These are phyloP conservation scores for Drosophila parthenogenetica DNA, from an alignment of 2,888 invertebrate species.

Conservation along the genomic window DNA sequence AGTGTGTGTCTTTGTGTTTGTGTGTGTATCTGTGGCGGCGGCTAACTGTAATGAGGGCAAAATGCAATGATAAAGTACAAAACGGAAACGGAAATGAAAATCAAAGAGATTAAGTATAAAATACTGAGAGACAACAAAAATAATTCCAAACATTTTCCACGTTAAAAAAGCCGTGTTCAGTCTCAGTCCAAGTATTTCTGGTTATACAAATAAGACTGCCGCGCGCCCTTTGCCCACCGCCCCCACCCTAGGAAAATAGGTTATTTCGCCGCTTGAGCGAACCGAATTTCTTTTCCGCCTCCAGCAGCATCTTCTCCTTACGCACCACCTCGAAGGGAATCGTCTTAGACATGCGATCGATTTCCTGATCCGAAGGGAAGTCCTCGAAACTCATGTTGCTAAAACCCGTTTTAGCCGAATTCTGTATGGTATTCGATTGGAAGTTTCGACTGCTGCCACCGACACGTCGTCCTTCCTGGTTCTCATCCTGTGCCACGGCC, in stretches of 20 bases:
- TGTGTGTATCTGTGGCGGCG: slow-evolving; percentile 36
- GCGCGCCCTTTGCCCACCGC: background rate
- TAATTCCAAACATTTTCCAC: too few relatives aligned
- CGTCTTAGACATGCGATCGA: slow-evolving; percentile 83
- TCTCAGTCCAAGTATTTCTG: slow-evolving; percentile 6
- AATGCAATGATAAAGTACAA: slow-evolving; percentile 43
- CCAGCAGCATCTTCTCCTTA: slow-evolving; percentile 85
- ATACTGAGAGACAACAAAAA: slow-evolving; percentile 19
- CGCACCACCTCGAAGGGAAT: slow-evolving; percentile 89
- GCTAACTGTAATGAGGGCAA: slow-evolving; percentile 49
- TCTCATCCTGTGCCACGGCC: slow-evolving; percentile 43
- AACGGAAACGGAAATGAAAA: slow-evolving; percentile 18
- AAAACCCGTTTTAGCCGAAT: slow-evolving; percentile 87
- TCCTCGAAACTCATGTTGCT: slow-evolving; percentile 92
- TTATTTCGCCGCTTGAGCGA: slow-evolving; percentile 86
- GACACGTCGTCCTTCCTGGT: slow-evolving; percentile 44
- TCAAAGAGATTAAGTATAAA: slow-evolving; percentile 15
- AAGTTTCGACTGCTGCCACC: slow-evolving; percentile 69
- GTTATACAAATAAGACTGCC: background rate
- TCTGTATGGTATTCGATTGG: slow-evolving; percentile 84
- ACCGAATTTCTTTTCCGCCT: slow-evolving; percentile 86
- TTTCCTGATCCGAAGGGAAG: slow-evolving; percentile 89
- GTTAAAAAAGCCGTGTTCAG: slow-evolving; percentile 5
- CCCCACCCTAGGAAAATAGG: slow-evolving; percentile 85
- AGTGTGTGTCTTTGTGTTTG: slow-evolving; percentile 31